Base-by-base conservation (phyloP, 2,888 invertebrate species). In the Eupelmus urozonus region DNA sequence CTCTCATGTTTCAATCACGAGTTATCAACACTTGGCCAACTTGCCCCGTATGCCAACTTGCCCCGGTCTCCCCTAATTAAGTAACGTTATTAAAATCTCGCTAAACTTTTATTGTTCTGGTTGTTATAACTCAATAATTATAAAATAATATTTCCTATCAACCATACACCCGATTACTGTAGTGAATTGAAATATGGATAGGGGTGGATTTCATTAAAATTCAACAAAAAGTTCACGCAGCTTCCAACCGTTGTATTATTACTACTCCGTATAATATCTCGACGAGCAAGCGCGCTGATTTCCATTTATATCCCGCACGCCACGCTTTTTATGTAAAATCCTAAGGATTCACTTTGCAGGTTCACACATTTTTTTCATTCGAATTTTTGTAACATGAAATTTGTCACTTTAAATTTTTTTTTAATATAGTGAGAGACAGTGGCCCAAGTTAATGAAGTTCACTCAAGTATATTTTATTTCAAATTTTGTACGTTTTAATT, bases 241-340 rank as follows among this genome's bases (percentile, higher is more conserved):
- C 34, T 34, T 9, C 5, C 34, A 34, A 34, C 34, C 16, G 1
- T n/a, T n/a, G 29, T 23, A 11, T 13, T 23, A 11, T 13, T 4
- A 1, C 23, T 40, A 34, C 23, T 40, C 13, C 25, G 63, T 49
- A 49, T 49, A 29, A 49, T 62, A 55, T 45, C 62, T 13, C n/a
- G n/a, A 49, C 53, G 53, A 20, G 53, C 20, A 4, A 49, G 20
- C 4, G 40, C 20, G 53, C 66, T 66, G 53, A 66, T 66, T 53
- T 66, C 29, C 66, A 53, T 53, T 66, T 27, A 29, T 29, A 66
- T 53, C 29, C 49, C 9, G 27, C 27, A 16, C 27, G 65, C 49
- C 7, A 1, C 11, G 0, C 25, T 65, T 65, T 65, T 65, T 65
- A 65, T 49, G 49, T 65, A 65, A 65, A 65, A 49, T 65, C 65